Evolutionary conservation across 2,888 invertebrate species (phyloP), one percentile per base, ranked within the genome.

Genomic region (Trichogramma evanescens): DNA sequence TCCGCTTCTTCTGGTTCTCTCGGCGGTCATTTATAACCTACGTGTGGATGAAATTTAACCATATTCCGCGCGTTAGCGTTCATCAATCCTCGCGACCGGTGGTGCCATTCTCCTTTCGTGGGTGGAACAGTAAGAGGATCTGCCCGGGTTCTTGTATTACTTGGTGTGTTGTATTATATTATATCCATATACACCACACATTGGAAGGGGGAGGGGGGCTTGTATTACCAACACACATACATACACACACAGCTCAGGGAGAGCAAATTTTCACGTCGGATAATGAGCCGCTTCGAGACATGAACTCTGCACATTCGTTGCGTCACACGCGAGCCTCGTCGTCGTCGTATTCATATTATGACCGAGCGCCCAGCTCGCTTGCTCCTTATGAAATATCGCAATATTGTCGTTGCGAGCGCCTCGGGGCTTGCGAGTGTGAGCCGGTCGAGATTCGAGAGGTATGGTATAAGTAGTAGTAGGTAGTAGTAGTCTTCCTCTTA

Each of bases 281-380:
- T 62, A 62, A 62, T 62, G 55, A 62, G 61, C 52, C 58, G 54
- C 55, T 57, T 58, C 50, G 57, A 56, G 57, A 57, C 13, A 49
- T 54, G 56, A 8, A 13, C 26, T 44, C 40, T 41, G 38, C 59
- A 46, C n/a, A 46, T 10, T 9, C 46, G 5, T 10, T 10, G 38
- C 10, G 46, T 5, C 54, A 53, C 53, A 59, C 59, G 45, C 55
- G 42, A 59, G 55, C 54, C 10, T 40, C 43, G 53, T 51, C 8
- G 46, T 26, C 26, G 26, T 26, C 26, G 3, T 26, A 26, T 26
- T 26, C 26, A 26, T 26, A 26, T 26, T 26, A 26, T 26, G 8
- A 10, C 1, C 9, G 46, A 5, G 46, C 5, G 46, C n/a, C 46
- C n/a, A 5, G 9, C 46, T 9, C 10, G n/a, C n/a, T 46, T 40